phyloP scores from a whole-genome alignment of 2,797 vertebrate species.

The Cichlasoma orientale region DNA sequence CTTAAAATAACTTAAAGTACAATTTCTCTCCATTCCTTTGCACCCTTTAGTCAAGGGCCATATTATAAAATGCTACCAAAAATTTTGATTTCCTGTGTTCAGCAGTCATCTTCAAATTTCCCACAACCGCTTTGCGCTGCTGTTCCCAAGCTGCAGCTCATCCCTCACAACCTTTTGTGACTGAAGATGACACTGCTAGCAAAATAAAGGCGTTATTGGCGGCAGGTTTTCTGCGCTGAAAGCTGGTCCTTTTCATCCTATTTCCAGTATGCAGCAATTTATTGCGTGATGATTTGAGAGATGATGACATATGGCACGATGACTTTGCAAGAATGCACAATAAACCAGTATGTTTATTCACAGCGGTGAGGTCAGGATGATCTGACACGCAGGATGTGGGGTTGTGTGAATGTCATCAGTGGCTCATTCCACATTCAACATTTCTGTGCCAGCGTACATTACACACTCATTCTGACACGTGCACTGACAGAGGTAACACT shows the following conservation, averaged over 20 bases:
- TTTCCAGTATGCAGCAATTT: slow-evolving; percentile 16
- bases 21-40: no score
- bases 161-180: slow-evolving; percentile 13
- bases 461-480: background rate
- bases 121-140: background rate
- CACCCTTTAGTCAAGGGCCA: no score
- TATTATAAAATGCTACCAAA: background rate
- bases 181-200: slow-evolving; percentile 38
- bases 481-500: background rate
- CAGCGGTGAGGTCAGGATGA: slow-evolving; percentile 38
- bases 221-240: slow-evolving; percentile 14
- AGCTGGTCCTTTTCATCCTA: slow-evolving; percentile 11
- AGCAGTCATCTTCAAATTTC: background rate
- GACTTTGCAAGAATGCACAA: slow-evolving; percentile 28
- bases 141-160: slow-evolving; percentile 6
- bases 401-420: background rate
- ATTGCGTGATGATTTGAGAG: background rate
- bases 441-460: background rate
- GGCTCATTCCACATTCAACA: background rate
- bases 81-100: background rate
- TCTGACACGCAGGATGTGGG: slow-evolving; percentile 43
- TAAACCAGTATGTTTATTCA: slow-evolving; percentile 16
- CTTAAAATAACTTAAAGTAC: no score
- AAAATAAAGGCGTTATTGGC: slow-evolving; percentile 4
- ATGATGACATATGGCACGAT: slow-evolving; percentile 28